Evolutionary conservation across 2,888 invertebrate species (phyloP).

Genomic region (Cataglyphis cursor): DNA sequence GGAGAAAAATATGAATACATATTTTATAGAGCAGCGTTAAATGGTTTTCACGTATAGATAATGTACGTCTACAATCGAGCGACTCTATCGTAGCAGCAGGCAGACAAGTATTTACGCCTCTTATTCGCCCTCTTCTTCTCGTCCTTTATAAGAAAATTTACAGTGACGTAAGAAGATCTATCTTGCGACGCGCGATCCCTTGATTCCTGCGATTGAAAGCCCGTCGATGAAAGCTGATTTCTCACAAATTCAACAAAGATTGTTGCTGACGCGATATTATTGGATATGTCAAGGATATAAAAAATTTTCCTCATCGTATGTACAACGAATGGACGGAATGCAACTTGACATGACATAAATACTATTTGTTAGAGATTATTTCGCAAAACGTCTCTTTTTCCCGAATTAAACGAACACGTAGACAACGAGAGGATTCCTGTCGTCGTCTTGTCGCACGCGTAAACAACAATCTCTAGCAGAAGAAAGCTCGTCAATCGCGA

Average conservation of each 20-base stretch:
- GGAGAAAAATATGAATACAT: slow-evolving; percentile 78
- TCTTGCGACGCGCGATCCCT: slow-evolving; percentile 2
- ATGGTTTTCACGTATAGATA: slow-evolving; percentile 69
- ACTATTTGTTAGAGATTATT: not conserved
- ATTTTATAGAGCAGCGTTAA: slow-evolving; percentile 78
- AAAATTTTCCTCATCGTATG: not conserved
- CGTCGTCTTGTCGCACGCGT: slow-evolving; percentile 20
- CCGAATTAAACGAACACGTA: not conserved
- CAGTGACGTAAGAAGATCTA: slow-evolving; percentile 42
- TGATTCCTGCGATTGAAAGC: slow-evolving; percentile 12
- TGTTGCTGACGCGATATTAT: slow-evolving; percentile 10
- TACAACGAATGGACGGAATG: not conserved
- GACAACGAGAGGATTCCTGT: not conserved
- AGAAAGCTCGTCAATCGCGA: slow-evolving; percentile 27
- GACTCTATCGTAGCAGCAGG: slow-evolving; percentile 26
- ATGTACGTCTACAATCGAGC: slow-evolving; percentile 60
- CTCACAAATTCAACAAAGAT: not conserved
- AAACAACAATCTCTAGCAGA: slow-evolving; percentile 31
- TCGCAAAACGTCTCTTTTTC: not conserved
- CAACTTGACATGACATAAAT: not conserved
- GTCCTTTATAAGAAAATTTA: slow-evolving; percentile 29
- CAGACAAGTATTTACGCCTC: slow-evolving; percentile 61
- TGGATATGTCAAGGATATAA: not conserved
- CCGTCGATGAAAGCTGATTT: slow-evolving; percentile 4
- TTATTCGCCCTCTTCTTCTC: slow-evolving; percentile 29